Percentiles rank a stretch among this genome's conserved stretches.
Evolutionary conservation across 2,888 invertebrate species (phyloP).

Genomic region (Tetramorium bicarinatum): DNA sequence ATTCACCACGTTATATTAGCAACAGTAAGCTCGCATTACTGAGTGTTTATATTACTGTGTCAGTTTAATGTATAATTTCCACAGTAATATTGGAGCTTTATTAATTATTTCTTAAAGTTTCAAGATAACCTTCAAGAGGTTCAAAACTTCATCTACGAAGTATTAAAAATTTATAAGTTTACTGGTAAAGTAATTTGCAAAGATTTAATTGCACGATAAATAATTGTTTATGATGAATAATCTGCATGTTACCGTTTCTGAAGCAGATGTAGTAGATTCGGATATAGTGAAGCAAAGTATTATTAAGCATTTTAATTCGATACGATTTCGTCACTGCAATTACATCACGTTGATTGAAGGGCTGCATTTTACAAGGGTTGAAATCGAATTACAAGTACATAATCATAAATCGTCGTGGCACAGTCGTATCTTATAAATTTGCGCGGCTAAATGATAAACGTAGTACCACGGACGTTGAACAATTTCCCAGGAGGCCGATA

Average conservation of each 20-base stretch:
- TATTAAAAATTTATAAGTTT: slow-evolving; percentile 4
- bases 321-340: not conserved
- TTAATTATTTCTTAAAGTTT: slow-evolving; percentile 25
- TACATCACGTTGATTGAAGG: not conserved
- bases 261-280: too few species aligned
- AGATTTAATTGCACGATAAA: not conserved
- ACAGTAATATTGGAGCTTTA: not conserved
- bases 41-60: slow-evolving; percentile 15
- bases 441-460: slow-evolving; percentile 40
- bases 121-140: not conserved
- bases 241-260: not conserved
- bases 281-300: not conserved
- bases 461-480: slow-evolving; percentile 31
- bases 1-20: not conserved
- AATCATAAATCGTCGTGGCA: slow-evolving; percentile 26
- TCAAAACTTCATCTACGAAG: slow-evolving; percentile 20
- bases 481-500: slow-evolving; percentile 47
- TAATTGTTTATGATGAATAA: not conserved
- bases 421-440: slow-evolving; percentile 42
- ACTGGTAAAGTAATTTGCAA: slow-evolving; percentile 3
- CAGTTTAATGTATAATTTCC: slow-evolving; percentile 26
- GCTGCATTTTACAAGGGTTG: not conserved
- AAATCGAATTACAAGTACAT: slow-evolving; percentile 15
- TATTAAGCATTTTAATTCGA: not conserved
- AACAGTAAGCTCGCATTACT: slow-evolving; percentile 22